A percentile compares a stretch with the other conserved stretches of the same genome.
Evolutionary conservation across 2,797 vertebrate genomes (phyloP).

Genomic region (Hephaestus fuliginosus): DNA sequence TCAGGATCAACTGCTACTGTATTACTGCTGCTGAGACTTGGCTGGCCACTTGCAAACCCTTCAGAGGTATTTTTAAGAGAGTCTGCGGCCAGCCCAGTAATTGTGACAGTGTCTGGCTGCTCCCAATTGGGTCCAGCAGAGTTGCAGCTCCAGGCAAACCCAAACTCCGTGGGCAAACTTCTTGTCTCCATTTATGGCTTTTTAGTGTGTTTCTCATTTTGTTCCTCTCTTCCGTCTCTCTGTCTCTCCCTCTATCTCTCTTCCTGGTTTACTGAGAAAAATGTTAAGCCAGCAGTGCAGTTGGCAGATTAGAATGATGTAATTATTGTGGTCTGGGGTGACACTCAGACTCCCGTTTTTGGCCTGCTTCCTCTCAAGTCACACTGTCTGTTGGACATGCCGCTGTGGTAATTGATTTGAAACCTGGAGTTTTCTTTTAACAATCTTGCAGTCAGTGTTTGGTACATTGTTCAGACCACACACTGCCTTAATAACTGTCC

Average conservation of each 20-base stretch:
- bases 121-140: slow-evolving; percentile 71
- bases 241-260: slow-evolving; percentile 48
- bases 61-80: slow-evolving; percentile 86
- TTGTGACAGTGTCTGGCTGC: slow-evolving; percentile 83
- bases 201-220: slow-evolving; percentile 64
- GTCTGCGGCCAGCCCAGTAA: slow-evolving; percentile 84
- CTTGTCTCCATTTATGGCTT: slow-evolving; percentile 66
- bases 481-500: slow-evolving; percentile 29
- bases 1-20: slow-evolving; percentile 69
- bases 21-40: slow-evolving; percentile 72
- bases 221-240: slow-evolving; percentile 40
- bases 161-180: slow-evolving; percentile 64
- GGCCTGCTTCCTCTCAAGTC: slow-evolving; percentile 29
- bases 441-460: slow-evolving; percentile 41
- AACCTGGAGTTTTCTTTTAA: slow-evolving; percentile 55
- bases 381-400: slow-evolving; percentile 30
- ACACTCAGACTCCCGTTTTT: slow-evolving; percentile 49
- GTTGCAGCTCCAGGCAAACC: slow-evolving; percentile 70
- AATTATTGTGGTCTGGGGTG: slow-evolving; percentile 61
- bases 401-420: slow-evolving; percentile 56
- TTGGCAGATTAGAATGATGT: slow-evolving; percentile 66
- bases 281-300: slow-evolving; percentile 41
- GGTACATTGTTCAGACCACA: slow-evolving; percentile 39
- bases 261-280: slow-evolving; percentile 19
- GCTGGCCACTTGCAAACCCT: slow-evolving; percentile 80